A percentile compares a stretch with the other conserved stretches of the same genome.
Conservation (phyloP, 1,140 invertebrate genomes). For the Prorops nasuta region DNA sequence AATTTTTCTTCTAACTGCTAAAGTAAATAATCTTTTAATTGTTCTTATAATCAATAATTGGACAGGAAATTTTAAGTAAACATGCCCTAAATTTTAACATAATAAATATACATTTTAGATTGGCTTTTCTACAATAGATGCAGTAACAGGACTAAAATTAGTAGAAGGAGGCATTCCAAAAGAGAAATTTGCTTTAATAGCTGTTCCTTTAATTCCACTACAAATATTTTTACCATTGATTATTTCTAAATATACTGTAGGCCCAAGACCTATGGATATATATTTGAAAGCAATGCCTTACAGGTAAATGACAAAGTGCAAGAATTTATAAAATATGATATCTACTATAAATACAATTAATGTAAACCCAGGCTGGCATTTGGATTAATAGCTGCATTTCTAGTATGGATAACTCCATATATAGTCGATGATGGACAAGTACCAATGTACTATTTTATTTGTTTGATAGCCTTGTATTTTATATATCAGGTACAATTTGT, state of each 20-base stretch:
- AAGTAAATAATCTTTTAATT: conserved; percentile 62
- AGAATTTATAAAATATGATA: background rate
- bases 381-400: conserved; percentile 75
- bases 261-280: conserved; percentile 83
- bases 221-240: conserved; percentile 91
- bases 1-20: conserved; percentile 83
- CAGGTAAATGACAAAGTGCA: conserved; percentile 54
- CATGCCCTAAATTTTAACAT: background rate
- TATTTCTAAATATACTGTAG: conserved; percentile 84
- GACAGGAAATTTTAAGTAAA: background rate
- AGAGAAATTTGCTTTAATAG: conserved; percentile 89
- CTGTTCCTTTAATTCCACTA: conserved; percentile 88
- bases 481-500: conserved; percentile 96
- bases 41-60: background rate
- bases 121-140: conserved; percentile 94
- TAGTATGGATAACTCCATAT: conserved; percentile 84
- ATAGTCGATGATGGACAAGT: conserved; percentile 66
- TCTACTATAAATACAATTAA: conserved; percentile 5
- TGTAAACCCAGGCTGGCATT: conserved; percentile 69
- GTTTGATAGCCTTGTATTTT: conserved; percentile 77
- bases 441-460: conserved; percentile 76
- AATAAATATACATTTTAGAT: conserved; percentile 61
- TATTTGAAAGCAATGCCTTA: conserved; percentile 89
- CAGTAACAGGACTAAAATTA: conserved; percentile 90
- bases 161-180: conserved; percentile 95